Conservation (phyloP, 2,113 vertebrate genomes). For the Asarcornis scutulata region DNA sequence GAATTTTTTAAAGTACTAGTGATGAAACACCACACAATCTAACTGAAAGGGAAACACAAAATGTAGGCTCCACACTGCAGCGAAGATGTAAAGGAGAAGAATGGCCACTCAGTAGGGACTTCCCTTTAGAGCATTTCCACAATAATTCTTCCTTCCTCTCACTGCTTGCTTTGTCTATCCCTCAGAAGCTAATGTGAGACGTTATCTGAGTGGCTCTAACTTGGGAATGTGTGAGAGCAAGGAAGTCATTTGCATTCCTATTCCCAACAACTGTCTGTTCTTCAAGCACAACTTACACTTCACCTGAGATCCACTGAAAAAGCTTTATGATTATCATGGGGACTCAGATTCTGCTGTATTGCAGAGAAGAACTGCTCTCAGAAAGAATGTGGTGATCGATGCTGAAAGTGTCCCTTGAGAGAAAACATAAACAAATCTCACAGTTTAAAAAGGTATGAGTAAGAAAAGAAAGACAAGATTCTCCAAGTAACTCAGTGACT, state of each 20-base stretch:
- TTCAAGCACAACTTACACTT: neutral
- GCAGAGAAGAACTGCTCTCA: neutral
- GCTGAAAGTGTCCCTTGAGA: neutral
- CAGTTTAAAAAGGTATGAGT: neutral
- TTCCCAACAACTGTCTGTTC: neutral
- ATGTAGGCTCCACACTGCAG: neutral
- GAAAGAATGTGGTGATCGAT: neutral
- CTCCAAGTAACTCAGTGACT: neutral
- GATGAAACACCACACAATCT: neutral
- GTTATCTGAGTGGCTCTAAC: neutral
- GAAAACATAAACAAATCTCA: neutral
- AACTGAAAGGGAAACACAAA: neutral
- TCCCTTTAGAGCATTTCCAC: neutral
- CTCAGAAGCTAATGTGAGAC: neutral
- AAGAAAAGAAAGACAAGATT: neutral
- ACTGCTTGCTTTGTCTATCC: neutral
- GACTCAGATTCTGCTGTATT: no score
- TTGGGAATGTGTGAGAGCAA: neutral
- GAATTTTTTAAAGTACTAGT: neutral
- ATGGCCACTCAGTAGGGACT: neutral
- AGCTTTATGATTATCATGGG: neutral
- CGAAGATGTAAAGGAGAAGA: neutral
- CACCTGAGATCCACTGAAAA: neutral
- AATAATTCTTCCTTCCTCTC: neutral
- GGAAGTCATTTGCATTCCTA: neutral